Evolutionary conservation across 2,797 vertebrate genomes (phyloP), one percentile per base, ranked within the genome.

Genomic region (Diglossa cyanea): DNA sequence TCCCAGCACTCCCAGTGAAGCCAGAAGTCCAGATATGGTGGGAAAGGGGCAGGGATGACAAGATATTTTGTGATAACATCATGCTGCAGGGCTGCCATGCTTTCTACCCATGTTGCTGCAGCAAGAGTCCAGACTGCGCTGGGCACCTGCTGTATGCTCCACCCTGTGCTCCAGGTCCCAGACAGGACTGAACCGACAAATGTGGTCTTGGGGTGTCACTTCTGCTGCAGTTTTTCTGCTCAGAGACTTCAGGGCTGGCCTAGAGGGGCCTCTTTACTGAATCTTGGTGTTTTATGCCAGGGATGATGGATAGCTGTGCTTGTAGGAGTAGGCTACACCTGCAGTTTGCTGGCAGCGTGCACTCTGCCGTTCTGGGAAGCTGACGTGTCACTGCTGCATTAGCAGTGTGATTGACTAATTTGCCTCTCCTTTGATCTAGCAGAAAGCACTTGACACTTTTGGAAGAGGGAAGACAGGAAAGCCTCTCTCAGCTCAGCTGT

Each of bases 111-210:
- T 1, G 24, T 28, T 80, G 31, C 65, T 76, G 30, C 61, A 77
- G 78, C 13, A 5, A 0, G 0, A 30, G 24, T 42, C 48, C 4
- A 1, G 51, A 44, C 47, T 0, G 0, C 0, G 0, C 78, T 51
- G 81, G 42, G 45, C 66, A 28, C 47, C 42, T 31, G 40, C 55
- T 17, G 12, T 40, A 48, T 23, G 31, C 83, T 85, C 44, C 24
- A 19, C 47, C 10, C 55, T 30, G 26, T 28, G 26, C 39, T 42
- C 37, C 1, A 0, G 37, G 39, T 28, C 35, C 24, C 42, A 63
- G 44, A 30, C 45, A 25, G 47, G 21, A n/a, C 51, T 60, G 17
- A 76, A 30, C 45, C 58, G 86, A 57, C 72, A 50, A 42, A 35
- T 10, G 11, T 55, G 23, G 16, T 61, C 48, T 31, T 31, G 26